Percentiles rank a stretch among this genome's conserved stretches.
These are phyloP conservation scores for Idaea aversata DNA, from an alignment of 2,888 invertebrate species.

Conservation along the genomic window DNA sequence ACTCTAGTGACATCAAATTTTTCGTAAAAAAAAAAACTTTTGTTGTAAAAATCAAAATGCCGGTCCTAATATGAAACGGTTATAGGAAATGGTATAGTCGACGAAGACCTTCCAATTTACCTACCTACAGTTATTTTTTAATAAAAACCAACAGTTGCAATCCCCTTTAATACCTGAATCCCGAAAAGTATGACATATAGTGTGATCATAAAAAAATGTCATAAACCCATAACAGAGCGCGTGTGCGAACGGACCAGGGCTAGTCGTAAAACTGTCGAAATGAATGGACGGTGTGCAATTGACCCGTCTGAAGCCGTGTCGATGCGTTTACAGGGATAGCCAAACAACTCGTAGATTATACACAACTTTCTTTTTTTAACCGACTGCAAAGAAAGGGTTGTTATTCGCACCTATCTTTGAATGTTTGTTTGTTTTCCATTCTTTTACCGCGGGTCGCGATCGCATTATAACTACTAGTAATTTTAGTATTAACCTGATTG, in stretches of 20 bases:
- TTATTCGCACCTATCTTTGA: neutral
- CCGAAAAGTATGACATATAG: slow-evolving; percentile 66
- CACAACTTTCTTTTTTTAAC: neutral
- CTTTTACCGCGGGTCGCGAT: too few relatives aligned
- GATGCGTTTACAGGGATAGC: slow-evolving; percentile 13
- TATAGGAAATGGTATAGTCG: too few relatives aligned
- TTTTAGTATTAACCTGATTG: too few relatives aligned
- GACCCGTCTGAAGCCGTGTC: slow-evolving; percentile 31
- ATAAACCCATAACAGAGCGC: slow-evolving; percentile 66
- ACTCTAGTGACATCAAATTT: too few relatives aligned
- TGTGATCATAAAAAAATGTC: slow-evolving; percentile 67
- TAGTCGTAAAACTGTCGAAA: slow-evolving; percentile 68
- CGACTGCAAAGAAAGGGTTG: neutral
- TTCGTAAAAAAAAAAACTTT: too few relatives aligned
- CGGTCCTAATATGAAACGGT: too few relatives aligned
- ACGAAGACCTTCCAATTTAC: neutral
- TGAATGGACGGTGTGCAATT: slow-evolving; percentile 53
- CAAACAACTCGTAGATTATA: slow-evolving; percentile 14
- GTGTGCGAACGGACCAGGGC: slow-evolving; percentile 56
- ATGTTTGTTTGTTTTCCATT: too few relatives aligned
- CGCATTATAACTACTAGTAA: too few relatives aligned
- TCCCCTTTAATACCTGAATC: slow-evolving; percentile 59
- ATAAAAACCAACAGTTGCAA: slow-evolving; percentile 32
- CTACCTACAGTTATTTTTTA: neutral
- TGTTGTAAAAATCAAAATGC: too few relatives aligned